These are phyloP conservation scores for Tenthredo scrophulariae DNA, from an alignment of 2,888 invertebrate genomes.

Conservation along the genomic window DNA sequence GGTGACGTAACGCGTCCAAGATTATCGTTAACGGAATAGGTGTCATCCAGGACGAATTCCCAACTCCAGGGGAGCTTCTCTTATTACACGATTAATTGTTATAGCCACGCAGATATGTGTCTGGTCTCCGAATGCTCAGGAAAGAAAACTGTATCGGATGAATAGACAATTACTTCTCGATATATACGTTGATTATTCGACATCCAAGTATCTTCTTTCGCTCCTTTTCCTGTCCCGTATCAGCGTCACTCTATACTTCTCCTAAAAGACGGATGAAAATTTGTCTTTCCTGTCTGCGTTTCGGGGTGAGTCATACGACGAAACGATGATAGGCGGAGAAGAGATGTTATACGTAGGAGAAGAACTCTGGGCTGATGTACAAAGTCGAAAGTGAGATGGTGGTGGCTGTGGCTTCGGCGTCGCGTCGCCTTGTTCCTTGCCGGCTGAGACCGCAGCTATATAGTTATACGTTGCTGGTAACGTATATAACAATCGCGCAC, in stretches of 20 bases:
- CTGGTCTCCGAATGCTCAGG: neutral
- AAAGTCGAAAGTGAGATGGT: neutral
- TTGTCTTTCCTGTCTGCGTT: neutral
- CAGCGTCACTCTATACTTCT: no score
- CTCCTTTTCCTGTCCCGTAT: neutral
- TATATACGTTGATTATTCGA: neutral
- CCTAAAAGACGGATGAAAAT: neutral
- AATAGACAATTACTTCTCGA: neutral
- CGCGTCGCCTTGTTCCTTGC: slow-evolving; percentile 3
- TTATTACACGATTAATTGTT: neutral
- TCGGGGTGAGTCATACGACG: neutral
- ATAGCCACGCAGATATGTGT: neutral
- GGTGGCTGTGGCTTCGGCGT: neutral
- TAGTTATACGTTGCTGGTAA: neutral
- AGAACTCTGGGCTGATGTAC: slow-evolving; percentile 17
- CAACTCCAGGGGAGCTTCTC: neutral
- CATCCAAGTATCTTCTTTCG: neutral
- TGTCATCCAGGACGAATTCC: neutral
- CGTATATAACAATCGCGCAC: slow-evolving; percentile 33
- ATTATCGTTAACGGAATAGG: neutral
- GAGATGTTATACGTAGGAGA: neutral
- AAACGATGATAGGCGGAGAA: neutral
- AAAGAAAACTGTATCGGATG: neutral
- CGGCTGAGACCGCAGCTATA: slow-evolving; percentile 22
- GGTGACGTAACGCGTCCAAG: neutral